Conservation (phyloP, 2,888 invertebrate species). For the Hoplodrina blanda region DNA sequence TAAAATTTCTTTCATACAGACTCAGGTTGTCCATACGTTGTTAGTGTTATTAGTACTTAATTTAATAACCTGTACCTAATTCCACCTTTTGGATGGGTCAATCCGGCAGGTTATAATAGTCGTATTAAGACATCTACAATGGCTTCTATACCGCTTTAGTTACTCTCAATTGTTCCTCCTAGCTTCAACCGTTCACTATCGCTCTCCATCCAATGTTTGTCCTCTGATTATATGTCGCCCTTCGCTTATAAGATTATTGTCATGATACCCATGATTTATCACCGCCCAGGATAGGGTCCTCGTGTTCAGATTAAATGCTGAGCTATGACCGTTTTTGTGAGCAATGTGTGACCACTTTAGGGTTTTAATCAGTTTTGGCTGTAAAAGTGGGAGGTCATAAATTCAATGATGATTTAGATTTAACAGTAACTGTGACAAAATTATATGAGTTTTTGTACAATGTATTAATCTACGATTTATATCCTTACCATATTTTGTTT, state of each 20-base stretch:
- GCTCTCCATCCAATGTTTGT: conserved; percentile 2
- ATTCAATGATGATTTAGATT: conserved; percentile 10
- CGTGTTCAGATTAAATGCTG: conserved; percentile 47
- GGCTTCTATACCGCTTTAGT: too few relatives aligned
- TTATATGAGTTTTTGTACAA: not conserved
- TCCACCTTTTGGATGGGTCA: too few relatives aligned
- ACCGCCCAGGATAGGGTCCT: conserved; percentile 20
- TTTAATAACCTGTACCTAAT: too few relatives aligned
- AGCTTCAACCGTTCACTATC: not conserved
- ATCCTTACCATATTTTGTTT: not conserved
- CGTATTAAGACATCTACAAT: not conserved
- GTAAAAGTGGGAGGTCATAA: not conserved
- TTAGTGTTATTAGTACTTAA: too few relatives aligned
- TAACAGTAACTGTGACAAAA: not conserved
- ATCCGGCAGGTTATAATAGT: not conserved
- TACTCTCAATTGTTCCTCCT: too few relatives aligned
- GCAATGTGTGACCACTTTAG: conserved; percentile 19
- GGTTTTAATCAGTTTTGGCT: conserved; percentile 22
- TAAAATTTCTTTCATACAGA: too few relatives aligned
- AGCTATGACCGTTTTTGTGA: conserved; percentile 47
- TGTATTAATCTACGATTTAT: not conserved
- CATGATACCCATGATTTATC: conserved; percentile 56
- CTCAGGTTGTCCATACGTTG: too few relatives aligned
- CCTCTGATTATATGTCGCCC: conserved; percentile 45
- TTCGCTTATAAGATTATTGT: conserved; percentile 52